Base-by-base conservation (phyloP, 2,888 invertebrate species). In the Sinhomidia bicolor region DNA sequence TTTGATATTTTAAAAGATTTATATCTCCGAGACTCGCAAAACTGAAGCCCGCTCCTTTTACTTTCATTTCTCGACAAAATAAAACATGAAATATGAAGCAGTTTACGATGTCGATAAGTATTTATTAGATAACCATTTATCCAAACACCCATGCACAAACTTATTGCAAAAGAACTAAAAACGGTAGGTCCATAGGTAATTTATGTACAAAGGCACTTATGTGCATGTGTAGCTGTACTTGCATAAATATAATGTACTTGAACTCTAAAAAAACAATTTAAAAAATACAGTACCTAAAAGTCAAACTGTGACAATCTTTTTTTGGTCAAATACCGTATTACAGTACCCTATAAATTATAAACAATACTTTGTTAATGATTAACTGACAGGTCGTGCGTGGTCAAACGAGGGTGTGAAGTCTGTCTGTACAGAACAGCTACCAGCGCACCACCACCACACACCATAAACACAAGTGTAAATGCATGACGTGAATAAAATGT, bases 1-100 rank as follows among this genome's bases (percentile, higher is more conserved):
- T 51, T 68, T 41, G 29, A 29, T 29, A n/a, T n/a, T n/a, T 1
- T 26, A n/a, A 62, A 47, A 20, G n/a, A 20, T 36, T 44, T 7
- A 51, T 51, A 32, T 10, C 14, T 54, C 17, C n/a, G 12, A 17
- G n/a, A n/a, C n/a, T n/a, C n/a, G n/a, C n/a, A n/a, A n/a, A 51
- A 1, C 47, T 51, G 12, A 82, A 44, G 23, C 12, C 51, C n/a
- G 68, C 41, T 71, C 76, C 76, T 76, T 84, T 84, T 76, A 84
- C 84, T 84, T 84, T 84, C 84, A 29, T 51, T 71, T 20, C 23
- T 80, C 6, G 6, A 17, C 17, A 9, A 7, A 6, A 23, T 60
- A 60, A 60, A 60, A 14, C 14, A n/a, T n/a, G n/a, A n/a, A n/a
- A n/a, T n/a, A n/a, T n/a, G n/a, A n/a, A n/a, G n/a, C n/a, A n/a